phyloP scores from a whole-genome alignment of 2,888 invertebrate genomes.

The Molanna angustata region DNA sequence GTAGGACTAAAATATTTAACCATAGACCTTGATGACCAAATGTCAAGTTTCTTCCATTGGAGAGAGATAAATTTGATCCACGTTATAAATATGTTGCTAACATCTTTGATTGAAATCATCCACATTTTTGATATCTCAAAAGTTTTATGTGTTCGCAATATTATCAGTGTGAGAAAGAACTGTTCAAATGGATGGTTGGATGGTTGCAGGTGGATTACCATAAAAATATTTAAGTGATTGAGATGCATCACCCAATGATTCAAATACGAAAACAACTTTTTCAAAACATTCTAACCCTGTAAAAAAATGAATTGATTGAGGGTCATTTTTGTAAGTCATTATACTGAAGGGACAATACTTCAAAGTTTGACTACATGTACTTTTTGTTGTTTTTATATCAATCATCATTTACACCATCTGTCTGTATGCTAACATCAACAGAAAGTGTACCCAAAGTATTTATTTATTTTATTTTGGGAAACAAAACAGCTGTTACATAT shows the following conservation, averaged over 20 bases:
- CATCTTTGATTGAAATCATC: slow-evolving; percentile 4
- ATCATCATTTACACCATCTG: neutral
- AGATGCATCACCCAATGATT: slow-evolving; percentile 5
- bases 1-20: slow-evolving; percentile 1
- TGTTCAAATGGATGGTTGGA: slow-evolving; percentile 4
- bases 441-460: neutral
- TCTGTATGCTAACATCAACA: neutral
- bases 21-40: slow-evolving; percentile 3
- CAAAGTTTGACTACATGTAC: neutral
- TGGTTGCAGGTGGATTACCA: neutral
- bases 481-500: too few relatives aligned
- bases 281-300: slow-evolving; percentile 1
- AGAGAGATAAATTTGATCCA: slow-evolving; percentile 10
- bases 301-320: slow-evolving; percentile 1
- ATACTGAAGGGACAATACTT: neutral
- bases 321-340: slow-evolving; percentile 3
- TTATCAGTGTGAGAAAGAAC: neutral
- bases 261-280: slow-evolving; percentile 5
- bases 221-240: slow-evolving; percentile 2
- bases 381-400: neutral
- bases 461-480: too few relatives aligned
- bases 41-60: neutral
- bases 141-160: too few relatives aligned
- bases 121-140: slow-evolving; percentile 4
- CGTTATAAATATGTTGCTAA: slow-evolving; percentile 6